Evolutionary conservation across 2,888 invertebrate genomes (phyloP).

Genomic region (Lepidochrysops patricia): DNA sequence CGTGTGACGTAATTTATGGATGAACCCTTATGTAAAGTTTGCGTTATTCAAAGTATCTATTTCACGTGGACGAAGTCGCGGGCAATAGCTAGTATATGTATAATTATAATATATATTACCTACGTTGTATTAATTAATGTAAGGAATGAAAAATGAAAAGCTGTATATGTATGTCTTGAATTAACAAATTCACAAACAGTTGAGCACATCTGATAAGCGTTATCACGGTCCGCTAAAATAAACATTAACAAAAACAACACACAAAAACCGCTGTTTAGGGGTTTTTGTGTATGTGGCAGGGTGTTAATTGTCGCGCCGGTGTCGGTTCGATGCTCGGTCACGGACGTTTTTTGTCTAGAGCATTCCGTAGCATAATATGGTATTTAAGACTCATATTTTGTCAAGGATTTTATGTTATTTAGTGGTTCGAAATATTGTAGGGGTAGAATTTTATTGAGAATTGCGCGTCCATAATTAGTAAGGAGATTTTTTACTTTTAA

Average conservation of each 20-base stretch:
- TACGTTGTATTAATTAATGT: too few relatives aligned
- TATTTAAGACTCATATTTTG: background rate
- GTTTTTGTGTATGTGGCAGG: conserved; percentile 48
- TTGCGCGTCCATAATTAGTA: too few relatives aligned
- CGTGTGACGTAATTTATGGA: too few relatives aligned
- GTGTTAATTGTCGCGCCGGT: conserved; percentile 46
- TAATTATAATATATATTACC: too few relatives aligned
- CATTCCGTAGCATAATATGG: background rate
- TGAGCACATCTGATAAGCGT: conserved; percentile 31
- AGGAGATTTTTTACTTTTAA: too few relatives aligned
- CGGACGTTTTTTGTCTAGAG: conserved; percentile 21
- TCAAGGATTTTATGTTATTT: background rate
- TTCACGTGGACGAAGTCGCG: too few relatives aligned
- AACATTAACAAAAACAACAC: conserved; percentile 52
- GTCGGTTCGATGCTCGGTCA: conserved; percentile 34
- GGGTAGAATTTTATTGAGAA: too few relatives aligned
- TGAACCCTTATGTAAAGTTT: too few relatives aligned
- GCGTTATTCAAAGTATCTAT: too few relatives aligned
- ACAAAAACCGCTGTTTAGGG: conserved; percentile 48
- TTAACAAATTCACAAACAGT: conserved; percentile 13
- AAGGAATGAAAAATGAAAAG: background rate
- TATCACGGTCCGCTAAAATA: conserved; percentile 57
- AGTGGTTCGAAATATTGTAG: background rate
- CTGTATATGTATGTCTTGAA: background rate
- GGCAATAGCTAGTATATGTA: too few relatives aligned